phyloP scores from a whole-genome alignment of 1,140 invertebrate genomes.

The Neodiprion lecontei region DNA sequence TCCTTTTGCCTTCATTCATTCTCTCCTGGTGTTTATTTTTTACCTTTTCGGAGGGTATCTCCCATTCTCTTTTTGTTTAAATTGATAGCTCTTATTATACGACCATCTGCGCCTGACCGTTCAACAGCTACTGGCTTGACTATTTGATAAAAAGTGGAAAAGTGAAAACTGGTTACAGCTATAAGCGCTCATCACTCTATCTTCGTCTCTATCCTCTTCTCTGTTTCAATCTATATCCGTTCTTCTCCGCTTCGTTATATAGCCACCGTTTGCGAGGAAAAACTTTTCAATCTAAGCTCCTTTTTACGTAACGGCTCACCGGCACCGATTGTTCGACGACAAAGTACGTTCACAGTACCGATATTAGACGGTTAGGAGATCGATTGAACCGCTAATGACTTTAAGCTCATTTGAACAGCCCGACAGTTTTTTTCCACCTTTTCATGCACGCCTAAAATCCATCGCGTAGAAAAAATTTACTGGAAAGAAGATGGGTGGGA shows the following conservation, averaged over 20 bases:
- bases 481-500: too few species aligned
- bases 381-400: not conserved
- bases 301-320: constrained; percentile 1
- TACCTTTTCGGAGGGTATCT: too few species aligned
- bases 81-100: not conserved
- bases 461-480: too few species aligned
- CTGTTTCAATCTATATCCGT: not conserved
- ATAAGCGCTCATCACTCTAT: not conserved
- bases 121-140: not conserved
- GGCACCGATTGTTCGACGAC: not conserved
- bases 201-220: not conserved
- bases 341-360: not conserved
- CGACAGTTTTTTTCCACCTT: too few species aligned
- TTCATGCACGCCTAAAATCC: too few species aligned
- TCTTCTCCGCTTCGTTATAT: not conserved
- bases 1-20: not conserved
- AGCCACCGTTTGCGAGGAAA: not conserved
- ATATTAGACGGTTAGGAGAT: not conserved
- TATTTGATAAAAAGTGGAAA: not conserved
- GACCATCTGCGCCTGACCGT: not conserved
- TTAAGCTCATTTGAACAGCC: not conserved
- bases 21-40: too few species aligned
- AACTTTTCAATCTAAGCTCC: not conserved
- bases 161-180: not conserved
- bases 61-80: not conserved